Conservation (phyloP, 2,888 invertebrate genomes). For the Kuschelorhynchus macadamiae region DNA sequence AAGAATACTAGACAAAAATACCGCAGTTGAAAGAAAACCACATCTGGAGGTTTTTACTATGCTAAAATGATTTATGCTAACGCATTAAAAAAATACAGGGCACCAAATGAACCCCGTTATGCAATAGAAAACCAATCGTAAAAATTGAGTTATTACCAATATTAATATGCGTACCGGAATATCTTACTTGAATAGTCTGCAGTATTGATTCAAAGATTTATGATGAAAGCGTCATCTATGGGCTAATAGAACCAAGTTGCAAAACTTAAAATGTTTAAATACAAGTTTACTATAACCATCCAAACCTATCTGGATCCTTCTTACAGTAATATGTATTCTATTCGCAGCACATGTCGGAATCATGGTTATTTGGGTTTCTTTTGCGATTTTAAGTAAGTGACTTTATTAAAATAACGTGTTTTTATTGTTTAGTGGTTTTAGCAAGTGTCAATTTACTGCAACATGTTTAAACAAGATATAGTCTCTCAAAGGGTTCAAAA, state of each 20-base stretch:
- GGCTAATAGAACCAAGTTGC: not conserved
- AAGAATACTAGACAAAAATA: too few relatives aligned
- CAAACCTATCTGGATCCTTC: slow-evolving; percentile 2
- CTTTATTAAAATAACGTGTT: too few relatives aligned
- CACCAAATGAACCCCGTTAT: slow-evolving; percentile 4
- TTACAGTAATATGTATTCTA: not conserved
- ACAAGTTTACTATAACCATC: not conserved
- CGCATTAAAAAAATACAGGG: too few relatives aligned
- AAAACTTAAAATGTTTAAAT: slow-evolving; percentile 1
- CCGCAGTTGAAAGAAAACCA: too few relatives aligned
- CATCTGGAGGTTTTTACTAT: too few relatives aligned
- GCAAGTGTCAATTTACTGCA: not conserved
- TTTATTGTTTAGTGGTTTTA: not conserved
- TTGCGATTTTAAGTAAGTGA: not conserved
- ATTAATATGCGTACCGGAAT: too few relatives aligned
- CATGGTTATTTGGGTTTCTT: slow-evolving; percentile 3
- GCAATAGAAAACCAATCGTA: slow-evolving; percentile 3
- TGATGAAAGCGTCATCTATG: too few relatives aligned
- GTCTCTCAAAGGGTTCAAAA: too few relatives aligned
- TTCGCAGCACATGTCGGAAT: not conserved
- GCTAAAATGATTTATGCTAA: too few relatives aligned
- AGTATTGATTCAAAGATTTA: too few relatives aligned
- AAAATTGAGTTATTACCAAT: not conserved
- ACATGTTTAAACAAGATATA: too few relatives aligned
- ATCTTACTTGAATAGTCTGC: too few relatives aligned